A percentile compares a stretch with the other conserved stretches of the same genome.
Conservation (phyloP, 2,797 vertebrate species). For the Cygnus olor region DNA sequence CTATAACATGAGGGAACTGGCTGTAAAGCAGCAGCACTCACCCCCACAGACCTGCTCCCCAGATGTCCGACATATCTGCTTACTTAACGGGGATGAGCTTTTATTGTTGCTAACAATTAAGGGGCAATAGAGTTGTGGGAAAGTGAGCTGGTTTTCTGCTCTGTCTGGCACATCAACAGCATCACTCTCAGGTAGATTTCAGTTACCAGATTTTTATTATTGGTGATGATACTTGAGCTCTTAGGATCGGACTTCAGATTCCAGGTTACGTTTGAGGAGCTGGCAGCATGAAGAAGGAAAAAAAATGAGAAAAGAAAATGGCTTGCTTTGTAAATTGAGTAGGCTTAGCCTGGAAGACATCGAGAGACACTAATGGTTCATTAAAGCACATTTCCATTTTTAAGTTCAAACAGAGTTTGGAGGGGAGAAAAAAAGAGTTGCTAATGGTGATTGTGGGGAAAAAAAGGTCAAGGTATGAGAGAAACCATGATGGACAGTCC, state of each 20-base stretch:
- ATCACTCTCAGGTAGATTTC: background rate
- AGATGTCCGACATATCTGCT: background rate
- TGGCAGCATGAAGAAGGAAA: background rate
- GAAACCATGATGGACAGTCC: background rate
- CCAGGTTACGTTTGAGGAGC: background rate
- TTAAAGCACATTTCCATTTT: constrained; percentile 4
- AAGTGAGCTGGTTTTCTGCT: constrained; percentile 8
- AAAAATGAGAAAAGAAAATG: background rate
- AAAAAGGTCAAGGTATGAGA: background rate
- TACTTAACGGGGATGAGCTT: background rate
- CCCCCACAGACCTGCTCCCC: background rate
- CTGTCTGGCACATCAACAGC: background rate
- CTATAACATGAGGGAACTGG: background rate
- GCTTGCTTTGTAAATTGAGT: background rate
- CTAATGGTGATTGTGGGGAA: background rate
- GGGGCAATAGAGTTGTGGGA: background rate
- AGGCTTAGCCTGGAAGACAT: background rate
- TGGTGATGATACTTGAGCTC: background rate
- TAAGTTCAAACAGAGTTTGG: background rate
- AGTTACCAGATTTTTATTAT: background rate
- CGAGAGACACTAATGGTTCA: background rate
- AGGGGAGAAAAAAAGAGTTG: background rate
- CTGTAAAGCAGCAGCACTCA: background rate
- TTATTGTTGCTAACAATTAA: background rate
- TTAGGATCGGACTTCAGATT: background rate